A percentile compares a stretch with the other conserved stretches of the same genome.
phyloP scores from a whole-genome alignment of 2,113 vertebrate genomes.

The Gymnogyps californianus region DNA sequence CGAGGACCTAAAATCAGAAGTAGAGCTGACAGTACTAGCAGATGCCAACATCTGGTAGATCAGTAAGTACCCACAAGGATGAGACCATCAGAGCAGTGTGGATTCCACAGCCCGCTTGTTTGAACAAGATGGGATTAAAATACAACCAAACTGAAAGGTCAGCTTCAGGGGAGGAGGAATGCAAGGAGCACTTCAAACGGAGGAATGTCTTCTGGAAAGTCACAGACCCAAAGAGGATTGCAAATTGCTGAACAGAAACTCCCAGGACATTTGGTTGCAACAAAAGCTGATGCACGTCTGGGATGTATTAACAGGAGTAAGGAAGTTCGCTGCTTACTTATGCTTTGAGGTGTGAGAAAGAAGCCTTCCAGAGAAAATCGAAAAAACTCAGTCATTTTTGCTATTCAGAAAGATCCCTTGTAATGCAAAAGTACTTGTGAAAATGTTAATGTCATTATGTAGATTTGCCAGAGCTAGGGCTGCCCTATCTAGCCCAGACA shows the following conservation, averaged over 20 bases:
- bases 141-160: background rate
- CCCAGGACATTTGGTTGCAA: background rate
- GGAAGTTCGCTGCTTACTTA: conserved; percentile 33
- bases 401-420: background rate
- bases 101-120: background rate
- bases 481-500: conserved; percentile 14
- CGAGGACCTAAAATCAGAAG: background rate
- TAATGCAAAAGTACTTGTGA: conserved; percentile 22
- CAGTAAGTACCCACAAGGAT: background rate
- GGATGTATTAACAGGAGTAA: conserved; percentile 10
- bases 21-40: background rate
- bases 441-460: conserved; percentile 18
- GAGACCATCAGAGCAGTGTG: background rate
- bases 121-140: conserved; percentile 42
- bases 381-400: background rate
- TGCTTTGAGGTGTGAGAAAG: conserved; percentile 19
- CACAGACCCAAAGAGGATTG: background rate
- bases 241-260: background rate
- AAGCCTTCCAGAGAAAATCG: background rate
- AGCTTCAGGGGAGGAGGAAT: conserved; percentile 5
- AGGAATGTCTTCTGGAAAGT: conserved; percentile 46
- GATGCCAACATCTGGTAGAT: conserved; percentile 8
- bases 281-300: background rate
- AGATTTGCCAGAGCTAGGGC: background rate
- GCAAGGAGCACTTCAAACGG: conserved; percentile 36